Percentiles rank a stretch among this genome's conserved stretches.
Evolutionary conservation across 2,113 vertebrate genomes (phyloP).

Genomic region (Gasterosteus aculeatus): DNA sequence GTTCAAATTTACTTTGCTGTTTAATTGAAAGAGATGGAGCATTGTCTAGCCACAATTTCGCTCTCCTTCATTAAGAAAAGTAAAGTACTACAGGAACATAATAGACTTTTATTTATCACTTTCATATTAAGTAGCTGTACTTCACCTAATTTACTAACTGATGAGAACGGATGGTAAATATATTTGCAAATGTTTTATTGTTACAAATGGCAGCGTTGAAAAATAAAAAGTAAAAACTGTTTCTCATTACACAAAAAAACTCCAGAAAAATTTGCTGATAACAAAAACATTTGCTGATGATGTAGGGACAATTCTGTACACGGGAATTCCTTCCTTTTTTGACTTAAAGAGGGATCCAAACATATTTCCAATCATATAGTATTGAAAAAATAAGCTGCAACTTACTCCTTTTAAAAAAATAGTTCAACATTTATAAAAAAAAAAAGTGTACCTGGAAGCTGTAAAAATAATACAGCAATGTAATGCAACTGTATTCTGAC

Average conservation of each 20-base stretch:
- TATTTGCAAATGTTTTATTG: constrained; percentile 39
- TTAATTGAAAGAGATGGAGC: not conserved
- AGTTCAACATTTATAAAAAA: constrained; percentile 49
- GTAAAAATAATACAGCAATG: constrained; percentile 8
- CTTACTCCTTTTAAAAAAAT: constrained; percentile 47
- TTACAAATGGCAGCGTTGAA: constrained; percentile 30
- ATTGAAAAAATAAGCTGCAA: constrained; percentile 38
- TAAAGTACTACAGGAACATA: not conserved
- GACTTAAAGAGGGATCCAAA: not conserved
- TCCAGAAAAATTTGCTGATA: constrained; percentile 9
- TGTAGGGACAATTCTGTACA: constrained; percentile 15
- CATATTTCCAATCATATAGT: constrained; percentile 3
- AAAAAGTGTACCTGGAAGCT: constrained; percentile 48
- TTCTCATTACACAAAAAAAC: constrained; percentile 37
- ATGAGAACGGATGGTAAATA: not conserved
- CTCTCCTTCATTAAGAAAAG: not conserved
- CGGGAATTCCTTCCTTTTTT: constrained; percentile 25
- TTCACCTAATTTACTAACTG: not conserved
- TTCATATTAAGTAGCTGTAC: not conserved
- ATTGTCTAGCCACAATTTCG: not conserved
- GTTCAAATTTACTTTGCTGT: not conserved
- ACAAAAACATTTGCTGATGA: constrained; percentile 14
- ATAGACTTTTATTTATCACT: not conserved
- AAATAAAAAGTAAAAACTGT: constrained; percentile 24
- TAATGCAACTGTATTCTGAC: constrained; percentile 13